A percentile compares a stretch with the other conserved stretches of the same genome.
These are phyloP conservation scores for Pangasius larnaudii DNA, from an alignment of 2,797 vertebrate genomes.

Conservation along the genomic window DNA sequence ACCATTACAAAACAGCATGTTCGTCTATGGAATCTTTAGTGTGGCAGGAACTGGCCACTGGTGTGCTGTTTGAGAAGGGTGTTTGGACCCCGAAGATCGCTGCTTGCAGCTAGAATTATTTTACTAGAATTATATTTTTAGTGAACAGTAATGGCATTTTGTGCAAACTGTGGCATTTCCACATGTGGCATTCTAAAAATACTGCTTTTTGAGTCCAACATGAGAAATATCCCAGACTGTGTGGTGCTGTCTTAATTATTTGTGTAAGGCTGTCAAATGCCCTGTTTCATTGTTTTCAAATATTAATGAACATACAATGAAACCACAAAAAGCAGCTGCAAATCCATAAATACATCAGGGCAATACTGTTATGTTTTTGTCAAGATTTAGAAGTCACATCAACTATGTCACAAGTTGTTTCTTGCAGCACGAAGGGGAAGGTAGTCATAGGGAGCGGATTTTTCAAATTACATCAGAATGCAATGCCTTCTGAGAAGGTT, in stretches of 20 bases:
- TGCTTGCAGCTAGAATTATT: not conserved
- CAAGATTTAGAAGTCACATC: not conserved
- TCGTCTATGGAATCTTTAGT: not conserved
- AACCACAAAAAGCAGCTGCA: not conserved
- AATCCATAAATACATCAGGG: not conserved
- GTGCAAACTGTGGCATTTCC: not conserved
- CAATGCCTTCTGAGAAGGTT: not conserved
- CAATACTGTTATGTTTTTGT: not conserved
- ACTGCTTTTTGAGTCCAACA: not conserved
- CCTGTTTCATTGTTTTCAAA: not conserved
- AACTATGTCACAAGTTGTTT: constrained; percentile 8
- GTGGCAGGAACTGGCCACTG: not conserved
- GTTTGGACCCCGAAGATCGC: not conserved
- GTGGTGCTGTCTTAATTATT: not conserved
- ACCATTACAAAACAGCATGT: not conserved
- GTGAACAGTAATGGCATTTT: not conserved
- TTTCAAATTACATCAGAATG: not conserved
- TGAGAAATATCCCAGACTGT: not conserved
- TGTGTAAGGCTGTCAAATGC: no score
- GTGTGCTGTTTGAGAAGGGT: not conserved
- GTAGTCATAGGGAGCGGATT: not conserved
- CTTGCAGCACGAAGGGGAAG: not conserved
- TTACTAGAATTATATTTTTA: not conserved
- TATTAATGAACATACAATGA: constrained; percentile 6
- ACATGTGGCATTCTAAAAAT: not conserved